Conservation (phyloP, 2,113 vertebrate genomes). For the Otocyon megalotis region DNA sequence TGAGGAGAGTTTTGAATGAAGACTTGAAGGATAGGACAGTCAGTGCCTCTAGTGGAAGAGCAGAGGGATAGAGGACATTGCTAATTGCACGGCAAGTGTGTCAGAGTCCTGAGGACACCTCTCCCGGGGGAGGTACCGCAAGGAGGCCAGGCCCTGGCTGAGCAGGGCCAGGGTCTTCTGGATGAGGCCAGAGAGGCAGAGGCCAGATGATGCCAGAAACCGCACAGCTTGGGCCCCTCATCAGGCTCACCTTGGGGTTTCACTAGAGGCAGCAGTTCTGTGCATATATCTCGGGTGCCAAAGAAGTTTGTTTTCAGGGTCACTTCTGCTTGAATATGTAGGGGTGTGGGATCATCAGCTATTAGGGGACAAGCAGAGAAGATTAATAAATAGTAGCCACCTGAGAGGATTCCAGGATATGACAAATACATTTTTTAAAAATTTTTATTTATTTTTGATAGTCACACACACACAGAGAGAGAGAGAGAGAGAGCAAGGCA, state of each 20-base stretch:
- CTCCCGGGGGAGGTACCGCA: no score
- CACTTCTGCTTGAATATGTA: conserved; percentile 92
- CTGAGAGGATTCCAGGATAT: no score
- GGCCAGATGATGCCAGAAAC: no score
- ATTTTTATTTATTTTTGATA: no score
- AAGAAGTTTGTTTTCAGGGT: conserved; percentile 96
- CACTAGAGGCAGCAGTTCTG: conserved; percentile 93
- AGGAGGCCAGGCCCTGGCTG: neutral
- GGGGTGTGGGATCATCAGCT: conserved; percentile 90
- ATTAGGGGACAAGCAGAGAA: neutral
- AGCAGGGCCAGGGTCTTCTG: neutral
- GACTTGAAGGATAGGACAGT: no score
- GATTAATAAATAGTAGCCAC: rapidly evolving
- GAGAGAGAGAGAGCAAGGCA: no score
- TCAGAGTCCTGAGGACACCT: neutral
- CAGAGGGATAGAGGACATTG: no score
- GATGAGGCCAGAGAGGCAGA: neutral
- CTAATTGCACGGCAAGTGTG: no score
- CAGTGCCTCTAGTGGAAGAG: no score
- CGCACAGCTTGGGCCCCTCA: neutral
- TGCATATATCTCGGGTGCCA: conserved; percentile 90
- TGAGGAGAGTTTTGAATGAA: neutral
- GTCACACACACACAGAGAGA: no score
- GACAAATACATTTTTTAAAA: no score
- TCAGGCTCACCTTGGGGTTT: conserved; percentile 91